These are phyloP conservation scores for Rhineura floridana DNA, from an alignment of 2,113 vertebrate species.

Conservation along the genomic window DNA sequence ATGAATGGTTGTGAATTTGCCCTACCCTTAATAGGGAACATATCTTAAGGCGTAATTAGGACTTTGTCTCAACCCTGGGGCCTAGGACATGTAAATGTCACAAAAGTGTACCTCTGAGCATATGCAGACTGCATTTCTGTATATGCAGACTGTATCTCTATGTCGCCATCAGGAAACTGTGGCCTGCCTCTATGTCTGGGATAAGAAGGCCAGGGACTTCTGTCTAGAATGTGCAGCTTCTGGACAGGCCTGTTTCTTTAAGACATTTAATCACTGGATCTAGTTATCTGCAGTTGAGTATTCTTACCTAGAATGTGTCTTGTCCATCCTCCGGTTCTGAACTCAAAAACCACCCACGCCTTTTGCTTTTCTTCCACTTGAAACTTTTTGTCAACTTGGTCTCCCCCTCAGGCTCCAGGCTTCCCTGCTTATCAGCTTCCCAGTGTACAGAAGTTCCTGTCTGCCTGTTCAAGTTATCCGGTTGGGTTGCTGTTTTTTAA, in stretches of 20 bases:
- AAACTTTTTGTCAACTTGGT: background rate
- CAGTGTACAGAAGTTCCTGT: conserved; percentile 15
- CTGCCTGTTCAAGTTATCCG: conserved; percentile 26
- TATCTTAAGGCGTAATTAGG: background rate
- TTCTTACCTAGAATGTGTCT: background rate
- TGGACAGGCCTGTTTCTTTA: background rate
- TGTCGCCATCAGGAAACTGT: background rate
- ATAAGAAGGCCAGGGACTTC: background rate
- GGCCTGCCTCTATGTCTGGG: background rate
- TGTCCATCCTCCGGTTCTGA: background rate
- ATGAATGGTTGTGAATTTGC: background rate
- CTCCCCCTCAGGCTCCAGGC: conserved; percentile 18
- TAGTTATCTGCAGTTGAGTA: background rate
- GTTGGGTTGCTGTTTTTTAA: background rate
- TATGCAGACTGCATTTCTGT: background rate
- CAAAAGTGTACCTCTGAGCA: background rate
- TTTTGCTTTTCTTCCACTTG: background rate
- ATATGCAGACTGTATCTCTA: background rate
- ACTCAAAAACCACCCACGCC: fast-evolving
- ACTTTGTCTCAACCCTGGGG: no score
- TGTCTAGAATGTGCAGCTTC: background rate
- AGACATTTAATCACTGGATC: background rate
- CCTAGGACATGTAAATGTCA: background rate
- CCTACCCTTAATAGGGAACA: background rate
- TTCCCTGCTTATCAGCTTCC: conserved; percentile 8